Percentiles rank a stretch among this genome's conserved stretches.
Conservation (phyloP, 1,140 invertebrate species). For the Pseudomyrmex dendroicus region DNA sequence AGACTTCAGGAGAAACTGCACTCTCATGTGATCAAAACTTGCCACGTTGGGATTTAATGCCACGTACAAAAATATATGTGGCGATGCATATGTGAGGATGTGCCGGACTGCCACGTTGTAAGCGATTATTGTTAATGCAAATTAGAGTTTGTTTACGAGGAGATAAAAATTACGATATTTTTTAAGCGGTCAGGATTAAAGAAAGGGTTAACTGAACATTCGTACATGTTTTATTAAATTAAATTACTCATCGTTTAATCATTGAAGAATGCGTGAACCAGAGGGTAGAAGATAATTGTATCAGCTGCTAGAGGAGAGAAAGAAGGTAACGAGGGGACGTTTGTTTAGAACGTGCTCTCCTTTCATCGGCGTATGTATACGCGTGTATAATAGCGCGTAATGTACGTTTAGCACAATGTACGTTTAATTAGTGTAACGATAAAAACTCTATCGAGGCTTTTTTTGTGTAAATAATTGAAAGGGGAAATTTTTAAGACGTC, state of each 20-base stretch:
- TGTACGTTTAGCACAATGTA: too few relatives aligned
- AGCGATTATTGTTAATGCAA: not conserved
- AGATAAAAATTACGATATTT: not conserved
- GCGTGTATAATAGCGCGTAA: too few relatives aligned
- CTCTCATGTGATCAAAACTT: not conserved
- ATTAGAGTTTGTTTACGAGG: constrained; percentile 3
- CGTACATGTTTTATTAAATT: constrained; percentile 7
- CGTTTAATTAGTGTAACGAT: too few relatives aligned
- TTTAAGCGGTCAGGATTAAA: not conserved
- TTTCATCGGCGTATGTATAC: too few relatives aligned
- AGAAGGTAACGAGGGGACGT: too few relatives aligned
- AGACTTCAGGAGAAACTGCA: constrained; percentile 8
- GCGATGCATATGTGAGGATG: not conserved
- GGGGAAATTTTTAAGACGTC: too few relatives aligned
- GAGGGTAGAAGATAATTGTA: too few relatives aligned
- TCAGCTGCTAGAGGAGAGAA: too few relatives aligned
- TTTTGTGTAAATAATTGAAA: too few relatives aligned
- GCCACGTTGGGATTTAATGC: not conserved
- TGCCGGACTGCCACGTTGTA: not conserved
- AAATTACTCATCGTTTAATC: constrained; percentile 31
- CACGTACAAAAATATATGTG: not conserved
- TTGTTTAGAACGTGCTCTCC: too few relatives aligned
- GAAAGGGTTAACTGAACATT: not conserved
- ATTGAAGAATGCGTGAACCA: not conserved
- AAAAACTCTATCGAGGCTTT: too few relatives aligned